Conservation (phyloP, 2,797 vertebrate species). For the Hemibagrus guttatus region DNA sequence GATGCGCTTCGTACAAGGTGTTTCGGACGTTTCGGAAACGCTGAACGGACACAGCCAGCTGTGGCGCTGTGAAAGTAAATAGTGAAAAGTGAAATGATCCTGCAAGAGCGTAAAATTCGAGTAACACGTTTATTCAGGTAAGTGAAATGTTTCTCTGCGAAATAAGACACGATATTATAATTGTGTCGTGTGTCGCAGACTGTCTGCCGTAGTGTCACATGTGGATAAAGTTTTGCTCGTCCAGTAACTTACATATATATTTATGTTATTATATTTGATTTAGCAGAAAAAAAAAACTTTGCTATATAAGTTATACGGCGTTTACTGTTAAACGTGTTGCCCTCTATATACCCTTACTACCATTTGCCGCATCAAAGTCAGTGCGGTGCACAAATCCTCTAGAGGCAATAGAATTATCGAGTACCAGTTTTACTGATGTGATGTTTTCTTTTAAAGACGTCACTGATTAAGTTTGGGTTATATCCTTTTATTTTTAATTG, state of each 20-base stretch:
- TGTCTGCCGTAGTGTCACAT: not conserved
- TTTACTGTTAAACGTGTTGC: not conserved
- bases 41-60: slow-evolving; percentile 25
- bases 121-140: slow-evolving; percentile 31
- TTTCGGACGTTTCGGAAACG: slow-evolving; percentile 30
- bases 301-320: not conserved
- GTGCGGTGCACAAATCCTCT: not conserved
- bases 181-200: not conserved
- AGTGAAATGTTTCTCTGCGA: slow-evolving; percentile 21
- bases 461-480: not conserved
- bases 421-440: not conserved
- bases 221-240: not conserved
- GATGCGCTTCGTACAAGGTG: slow-evolving; percentile 53
- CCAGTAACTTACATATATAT: not conserved
- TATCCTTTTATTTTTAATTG: not conserved
- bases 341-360: not conserved
- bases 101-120: not conserved
- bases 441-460: not conserved
- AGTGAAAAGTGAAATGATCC: not conserved
- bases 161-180: not conserved
- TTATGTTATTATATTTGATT: not conserved
- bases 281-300: not conserved
- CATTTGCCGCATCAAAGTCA: slow-evolving; percentile 12
- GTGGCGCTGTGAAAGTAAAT: no score
- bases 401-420: no score